Evolutionary conservation across 2,797 vertebrate genomes (phyloP).

Genomic region (Myripristis jacobus): DNA sequence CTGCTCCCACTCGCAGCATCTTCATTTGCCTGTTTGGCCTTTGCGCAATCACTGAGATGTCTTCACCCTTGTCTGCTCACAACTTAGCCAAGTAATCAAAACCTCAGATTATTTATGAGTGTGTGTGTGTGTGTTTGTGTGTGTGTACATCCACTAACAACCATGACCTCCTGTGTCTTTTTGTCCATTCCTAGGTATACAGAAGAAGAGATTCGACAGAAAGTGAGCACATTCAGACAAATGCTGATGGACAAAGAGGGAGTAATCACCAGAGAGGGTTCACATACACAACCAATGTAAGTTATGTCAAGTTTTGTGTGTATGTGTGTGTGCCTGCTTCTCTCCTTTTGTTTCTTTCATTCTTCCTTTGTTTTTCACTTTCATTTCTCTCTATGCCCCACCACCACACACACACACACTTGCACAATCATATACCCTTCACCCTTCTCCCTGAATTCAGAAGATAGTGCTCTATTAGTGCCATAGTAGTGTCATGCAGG

Average conservation of each 20-base stretch:
- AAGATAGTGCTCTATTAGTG: not conserved
- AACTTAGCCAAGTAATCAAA: not conserved
- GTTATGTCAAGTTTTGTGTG: constrained; percentile 58
- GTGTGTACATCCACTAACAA: constrained; percentile 14
- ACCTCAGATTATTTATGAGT: constrained; percentile 6
- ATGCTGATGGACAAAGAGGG: constrained; percentile 99
- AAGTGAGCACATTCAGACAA: constrained; percentile 96
- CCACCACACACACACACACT: not conserved
- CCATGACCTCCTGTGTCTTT: constrained; percentile 15
- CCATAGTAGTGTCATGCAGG: not conserved
- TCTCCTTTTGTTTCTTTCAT: not conserved
- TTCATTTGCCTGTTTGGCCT: not conserved
- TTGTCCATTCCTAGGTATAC: constrained; percentile 87
- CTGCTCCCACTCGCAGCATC: not conserved
- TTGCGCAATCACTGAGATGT: not conserved
- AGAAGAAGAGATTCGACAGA: constrained; percentile 95
- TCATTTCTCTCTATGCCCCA: not conserved
- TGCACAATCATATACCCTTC: no score
- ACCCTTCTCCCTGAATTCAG: not conserved
- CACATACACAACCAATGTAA: constrained; percentile 91
- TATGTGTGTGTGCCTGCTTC: not conserved
- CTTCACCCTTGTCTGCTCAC: not conserved
- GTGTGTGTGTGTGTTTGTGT: not conserved
- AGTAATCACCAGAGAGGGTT: constrained; percentile 93
- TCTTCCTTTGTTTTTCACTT: not conserved